Evolutionary conservation across 2,113 vertebrate genomes (phyloP).

Genomic region (Aptenodytes patagonicus): DNA sequence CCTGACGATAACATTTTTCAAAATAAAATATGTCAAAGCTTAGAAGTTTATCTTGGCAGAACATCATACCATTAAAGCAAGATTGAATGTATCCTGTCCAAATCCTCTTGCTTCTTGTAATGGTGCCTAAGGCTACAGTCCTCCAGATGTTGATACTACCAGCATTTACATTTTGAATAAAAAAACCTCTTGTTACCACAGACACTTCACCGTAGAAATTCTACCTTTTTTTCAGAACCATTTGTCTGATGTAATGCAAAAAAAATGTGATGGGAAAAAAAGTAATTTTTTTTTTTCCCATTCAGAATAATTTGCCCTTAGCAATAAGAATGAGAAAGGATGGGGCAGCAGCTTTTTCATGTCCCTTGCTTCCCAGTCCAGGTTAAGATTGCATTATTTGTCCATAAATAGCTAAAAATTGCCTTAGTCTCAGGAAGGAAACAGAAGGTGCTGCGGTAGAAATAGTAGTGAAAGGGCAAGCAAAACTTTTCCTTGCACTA

Average conservation of each 20-base stretch:
- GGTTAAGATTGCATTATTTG: not conserved
- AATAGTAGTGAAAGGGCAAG: not conserved
- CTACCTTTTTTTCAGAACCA: not conserved
- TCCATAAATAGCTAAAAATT: not conserved
- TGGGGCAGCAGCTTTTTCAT: not conserved
- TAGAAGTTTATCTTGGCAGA: slow-evolving; percentile 77
- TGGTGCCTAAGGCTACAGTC: slow-evolving; percentile 61
- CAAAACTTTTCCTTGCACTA: not conserved
- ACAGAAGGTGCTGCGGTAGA: not conserved
- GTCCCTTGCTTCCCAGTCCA: not conserved
- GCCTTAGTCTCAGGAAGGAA: not conserved
- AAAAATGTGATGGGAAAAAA: not conserved
- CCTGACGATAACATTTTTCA: slow-evolving; percentile 75
- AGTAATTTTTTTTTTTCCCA: too few species aligned
- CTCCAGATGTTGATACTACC: slow-evolving; percentile 69
- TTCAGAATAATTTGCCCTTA: not conserved
- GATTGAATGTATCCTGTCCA: slow-evolving; percentile 81
- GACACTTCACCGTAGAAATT: not conserved
- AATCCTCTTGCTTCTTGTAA: slow-evolving; percentile 74
- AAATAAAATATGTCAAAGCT: slow-evolving; percentile 71
- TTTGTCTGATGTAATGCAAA: not conserved
- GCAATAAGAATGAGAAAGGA: not conserved
- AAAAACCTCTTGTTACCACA: slow-evolving; percentile 3
- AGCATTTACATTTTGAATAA: slow-evolving; percentile 32
- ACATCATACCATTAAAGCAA: slow-evolving; percentile 70